Evolutionary conservation across 2,113 vertebrate species (phyloP), one percentile per base, ranked within the genome.

Genomic region (Epinephelus fuscoguttatus): DNA sequence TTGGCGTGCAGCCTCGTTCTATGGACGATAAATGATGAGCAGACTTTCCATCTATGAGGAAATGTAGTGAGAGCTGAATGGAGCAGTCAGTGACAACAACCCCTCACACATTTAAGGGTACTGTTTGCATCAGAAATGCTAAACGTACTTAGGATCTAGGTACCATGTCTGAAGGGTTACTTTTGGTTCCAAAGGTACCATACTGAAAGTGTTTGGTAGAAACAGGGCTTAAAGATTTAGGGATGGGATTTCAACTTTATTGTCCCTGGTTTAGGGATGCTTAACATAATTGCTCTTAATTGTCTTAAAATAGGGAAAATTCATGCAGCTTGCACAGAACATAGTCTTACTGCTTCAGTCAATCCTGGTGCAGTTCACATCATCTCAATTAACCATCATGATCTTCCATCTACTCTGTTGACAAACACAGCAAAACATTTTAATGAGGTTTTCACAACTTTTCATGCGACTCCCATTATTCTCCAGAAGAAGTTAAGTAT

Each of bases 361-460:
- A 57, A 10, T 52, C 52, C 9, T 33, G 2, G 18, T 78, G 49
- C 11, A 1, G 15, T 6, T 57, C 45, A 42, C 47, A 57, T 19
- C 45, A 7, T 75, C 70, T 82, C 71, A 72, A 14, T 70, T 73
- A 76, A 23, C 37, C 14, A 62, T 73, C 47, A 52, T 62, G 50
- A 75, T 78, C 66, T 69, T 63, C 60, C 27, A 37, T 45, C n/a
- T n/a, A 37, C 59, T 47, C 33, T 61, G 40, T 40, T 42, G 63
- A 63, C 50, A 57, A 77, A 84, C 61, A 47, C 75, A 52, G 66
- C 61, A 80, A 73, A 78, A 81, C 47, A 75, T 70, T 77, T 70
- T 73, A 91, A 79, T 85, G 67, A 81, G 74, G 23, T 74, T 79
- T 91, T 73, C 25, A 45, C 8, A 50, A 50, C 63, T 60, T 57